Conservation (phyloP, 2,113 vertebrate genomes). For the Rhinopithecus roxellana region DNA sequence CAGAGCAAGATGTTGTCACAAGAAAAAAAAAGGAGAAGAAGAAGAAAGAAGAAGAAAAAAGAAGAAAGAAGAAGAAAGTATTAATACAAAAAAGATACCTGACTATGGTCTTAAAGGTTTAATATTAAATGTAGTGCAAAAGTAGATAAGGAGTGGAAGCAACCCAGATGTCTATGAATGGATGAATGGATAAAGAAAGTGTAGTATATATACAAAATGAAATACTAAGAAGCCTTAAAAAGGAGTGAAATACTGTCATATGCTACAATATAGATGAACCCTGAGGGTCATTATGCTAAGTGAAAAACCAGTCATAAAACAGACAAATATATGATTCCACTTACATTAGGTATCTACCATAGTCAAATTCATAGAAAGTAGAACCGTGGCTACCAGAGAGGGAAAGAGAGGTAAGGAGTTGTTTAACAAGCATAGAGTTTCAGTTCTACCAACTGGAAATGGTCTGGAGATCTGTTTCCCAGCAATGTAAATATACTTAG, state of each 20-base stretch:
- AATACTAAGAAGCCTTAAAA: background rate
- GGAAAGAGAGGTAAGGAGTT: rapidly evolving
- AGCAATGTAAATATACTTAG: background rate
- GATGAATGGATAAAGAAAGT: background rate
- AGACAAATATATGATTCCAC: background rate
- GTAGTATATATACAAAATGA: rapidly evolving
- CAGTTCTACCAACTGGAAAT: background rate
- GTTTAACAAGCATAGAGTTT: background rate
- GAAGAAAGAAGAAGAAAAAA: too few species aligned
- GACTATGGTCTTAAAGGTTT: background rate
- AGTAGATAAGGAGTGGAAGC: background rate
- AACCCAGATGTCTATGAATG: background rate
- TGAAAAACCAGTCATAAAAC: background rate
- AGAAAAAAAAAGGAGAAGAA: too few species aligned
- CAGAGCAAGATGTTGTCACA: too few species aligned
- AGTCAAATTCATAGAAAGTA: background rate
- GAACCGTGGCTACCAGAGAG: background rate
- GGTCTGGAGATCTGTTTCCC: background rate
- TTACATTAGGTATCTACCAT: background rate
- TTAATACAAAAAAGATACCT: background rate
- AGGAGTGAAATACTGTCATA: background rate
- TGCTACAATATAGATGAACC: background rate
- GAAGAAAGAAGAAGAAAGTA: background rate
- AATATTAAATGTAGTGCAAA: background rate
- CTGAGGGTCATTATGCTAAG: background rate